phyloP scores from a whole-genome alignment of 1,140 invertebrate genomes.

The Camponotus vicinus region DNA sequence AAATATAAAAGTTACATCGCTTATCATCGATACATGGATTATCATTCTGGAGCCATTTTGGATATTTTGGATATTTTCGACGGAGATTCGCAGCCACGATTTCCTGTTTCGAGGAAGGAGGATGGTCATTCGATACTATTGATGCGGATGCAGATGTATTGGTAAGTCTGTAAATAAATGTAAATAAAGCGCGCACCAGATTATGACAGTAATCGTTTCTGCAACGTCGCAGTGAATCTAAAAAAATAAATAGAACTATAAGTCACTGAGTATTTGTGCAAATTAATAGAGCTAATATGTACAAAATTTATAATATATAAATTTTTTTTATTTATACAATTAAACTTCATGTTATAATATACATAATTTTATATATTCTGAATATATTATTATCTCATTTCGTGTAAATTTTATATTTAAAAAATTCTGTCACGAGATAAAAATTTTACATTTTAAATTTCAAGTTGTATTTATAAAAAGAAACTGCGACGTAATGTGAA shows the following conservation, averaged over 20 bases:
- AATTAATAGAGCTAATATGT: background rate
- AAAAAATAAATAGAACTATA: background rate
- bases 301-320: background rate
- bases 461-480: slow-evolving; percentile 10
- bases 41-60: too few species aligned
- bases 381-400: too few species aligned
- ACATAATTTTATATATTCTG: background rate
- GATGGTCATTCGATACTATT: background rate
- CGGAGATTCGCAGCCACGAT: background rate
- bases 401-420: background rate
- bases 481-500: slow-evolving; percentile 24
- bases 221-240: background rate
- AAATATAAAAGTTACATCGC: background rate
- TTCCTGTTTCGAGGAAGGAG: background rate
- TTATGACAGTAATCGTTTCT: background rate
- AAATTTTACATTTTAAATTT: background rate
- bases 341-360: background rate
- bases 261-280: too few species aligned
- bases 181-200: background rate
- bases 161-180: background rate
- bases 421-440: background rate
- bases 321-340: background rate
- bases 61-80: background rate
- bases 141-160: background rate
- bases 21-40: too few species aligned